These are phyloP conservation scores for Nannoperca obscura DNA, from an alignment of 2,797 vertebrate genomes.

Conservation along the genomic window DNA sequence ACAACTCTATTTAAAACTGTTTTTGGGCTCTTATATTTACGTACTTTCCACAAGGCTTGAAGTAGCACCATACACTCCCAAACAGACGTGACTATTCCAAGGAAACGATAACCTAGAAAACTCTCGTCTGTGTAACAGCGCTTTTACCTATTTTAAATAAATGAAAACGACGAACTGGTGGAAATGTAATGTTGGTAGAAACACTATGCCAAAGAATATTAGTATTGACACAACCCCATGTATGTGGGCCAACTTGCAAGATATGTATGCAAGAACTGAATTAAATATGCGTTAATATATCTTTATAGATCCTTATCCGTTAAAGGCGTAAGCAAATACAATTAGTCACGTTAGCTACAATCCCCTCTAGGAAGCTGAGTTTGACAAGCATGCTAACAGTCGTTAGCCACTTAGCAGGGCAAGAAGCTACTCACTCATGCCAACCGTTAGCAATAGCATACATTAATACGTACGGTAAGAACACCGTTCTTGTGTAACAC, in stretches of 20 bases:
- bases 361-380: neutral
- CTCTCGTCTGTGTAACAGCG: neutral
- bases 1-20: neutral
- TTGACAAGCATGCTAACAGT: conserved; percentile 55
- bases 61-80: conserved; percentile 42
- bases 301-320: fast-evolving
- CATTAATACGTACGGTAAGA: neutral
- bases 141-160: neutral
- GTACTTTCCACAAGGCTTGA: neutral
- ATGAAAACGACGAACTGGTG: neutral
- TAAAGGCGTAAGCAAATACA: neutral
- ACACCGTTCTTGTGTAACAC: neutral
- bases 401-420: conserved; percentile 62
- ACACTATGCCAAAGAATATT: neutral
- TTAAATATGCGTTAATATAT: neutral
- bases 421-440: conserved; percentile 51
- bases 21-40: neutral
- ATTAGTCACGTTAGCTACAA: neutral
- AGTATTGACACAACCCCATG: neutral
- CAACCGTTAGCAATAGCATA: conserved; percentile 25
- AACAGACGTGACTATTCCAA: conserved; percentile 48
- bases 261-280: neutral
- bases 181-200: neutral
- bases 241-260: conserved; percentile 35
- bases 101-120: conserved; percentile 30